These are phyloP conservation scores for Meliscaeva auricollis DNA, from an alignment of 2,888 invertebrate species.

Conservation along the genomic window DNA sequence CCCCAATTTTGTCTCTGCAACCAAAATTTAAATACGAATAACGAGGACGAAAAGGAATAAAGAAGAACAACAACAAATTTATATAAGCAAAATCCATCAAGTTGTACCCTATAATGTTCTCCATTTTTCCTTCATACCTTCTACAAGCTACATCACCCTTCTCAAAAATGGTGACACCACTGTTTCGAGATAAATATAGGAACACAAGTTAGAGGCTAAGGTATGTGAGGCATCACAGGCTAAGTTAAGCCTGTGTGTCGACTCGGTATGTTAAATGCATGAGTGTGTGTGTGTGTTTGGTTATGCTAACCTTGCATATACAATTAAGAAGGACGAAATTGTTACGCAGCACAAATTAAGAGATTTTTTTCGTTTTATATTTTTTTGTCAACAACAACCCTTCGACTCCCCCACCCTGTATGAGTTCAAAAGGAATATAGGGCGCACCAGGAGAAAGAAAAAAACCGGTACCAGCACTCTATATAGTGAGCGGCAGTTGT, in stretches of 20 bases:
- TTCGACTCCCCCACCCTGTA: constrained; percentile 30
- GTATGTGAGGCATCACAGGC: constrained; percentile 9
- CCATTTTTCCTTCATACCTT: constrained; percentile 9
- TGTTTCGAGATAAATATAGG: constrained; percentile 54
- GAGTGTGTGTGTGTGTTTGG: background rate
- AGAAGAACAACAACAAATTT: constrained; percentile 4
- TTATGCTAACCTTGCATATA: constrained; percentile 59
- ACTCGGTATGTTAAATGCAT: background rate
- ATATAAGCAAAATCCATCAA: constrained; percentile 54
- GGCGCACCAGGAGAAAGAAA: background rate
- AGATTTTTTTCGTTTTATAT: constrained; percentile 49
- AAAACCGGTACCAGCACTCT: background rate
- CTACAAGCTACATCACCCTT: too few relatives aligned
- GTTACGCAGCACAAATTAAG: constrained; percentile 72
- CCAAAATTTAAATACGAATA: constrained; percentile 68
- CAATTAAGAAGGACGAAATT: constrained; percentile 71
- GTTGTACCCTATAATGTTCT: constrained; percentile 56
- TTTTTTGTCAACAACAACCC: constrained; percentile 52
- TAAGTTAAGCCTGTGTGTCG: constrained; percentile 10
- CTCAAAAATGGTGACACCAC: constrained; percentile 65
- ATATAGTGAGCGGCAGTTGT: background rate
- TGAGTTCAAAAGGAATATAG: background rate
- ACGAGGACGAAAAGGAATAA: background rate
- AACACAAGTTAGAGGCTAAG: constrained; percentile 25
- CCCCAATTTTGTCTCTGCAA: constrained; percentile 72